Conservation (phyloP, 2,888 invertebrate genomes). For the Tinea trinotella region DNA sequence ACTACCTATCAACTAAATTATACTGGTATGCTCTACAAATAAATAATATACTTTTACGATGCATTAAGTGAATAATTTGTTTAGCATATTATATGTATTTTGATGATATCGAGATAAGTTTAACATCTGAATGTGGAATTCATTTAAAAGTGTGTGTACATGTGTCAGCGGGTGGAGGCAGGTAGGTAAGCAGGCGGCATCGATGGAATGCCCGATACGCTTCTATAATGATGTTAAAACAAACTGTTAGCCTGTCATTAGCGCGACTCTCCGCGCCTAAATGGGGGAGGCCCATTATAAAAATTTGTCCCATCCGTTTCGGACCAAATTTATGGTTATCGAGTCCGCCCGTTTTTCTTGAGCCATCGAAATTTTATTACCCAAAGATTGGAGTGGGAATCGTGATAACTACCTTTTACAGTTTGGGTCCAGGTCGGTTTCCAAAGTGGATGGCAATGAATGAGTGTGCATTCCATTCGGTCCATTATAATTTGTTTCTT, state of each 20-base stretch:
- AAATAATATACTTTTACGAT: too few species aligned
- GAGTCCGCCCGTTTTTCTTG: conserved; percentile 60
- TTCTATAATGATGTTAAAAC: conserved; percentile 72
- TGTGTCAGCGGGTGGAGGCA: conserved; percentile 20
- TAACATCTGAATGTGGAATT: background rate
- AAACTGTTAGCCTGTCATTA: conserved; percentile 71
- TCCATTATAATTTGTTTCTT: conserved; percentile 16
- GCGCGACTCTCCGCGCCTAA: conserved; percentile 55
- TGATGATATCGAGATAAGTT: too few species aligned
- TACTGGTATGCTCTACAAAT: too few species aligned
- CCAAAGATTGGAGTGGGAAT: conserved; percentile 64
- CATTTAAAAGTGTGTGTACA: background rate
- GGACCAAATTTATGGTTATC: conserved; percentile 69
- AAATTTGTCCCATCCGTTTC: conserved; percentile 73
- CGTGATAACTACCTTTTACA: conserved; percentile 66
- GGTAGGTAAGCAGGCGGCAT: conserved; percentile 30
- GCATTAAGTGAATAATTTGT: too few species aligned
- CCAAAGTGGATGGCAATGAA: conserved; percentile 16
- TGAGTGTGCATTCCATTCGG: conserved; percentile 14
- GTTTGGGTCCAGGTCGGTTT: conserved; percentile 29
- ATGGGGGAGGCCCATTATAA: conserved; percentile 69
- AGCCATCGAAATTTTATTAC: conserved; percentile 65
- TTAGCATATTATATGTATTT: too few species aligned
- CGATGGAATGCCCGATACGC: conserved; percentile 68
- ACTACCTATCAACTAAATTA: too few species aligned